These are phyloP conservation scores for Trididemnum miniatum DNA, from an alignment of 23 tunicate genomes.

Conservation along the genomic window DNA sequence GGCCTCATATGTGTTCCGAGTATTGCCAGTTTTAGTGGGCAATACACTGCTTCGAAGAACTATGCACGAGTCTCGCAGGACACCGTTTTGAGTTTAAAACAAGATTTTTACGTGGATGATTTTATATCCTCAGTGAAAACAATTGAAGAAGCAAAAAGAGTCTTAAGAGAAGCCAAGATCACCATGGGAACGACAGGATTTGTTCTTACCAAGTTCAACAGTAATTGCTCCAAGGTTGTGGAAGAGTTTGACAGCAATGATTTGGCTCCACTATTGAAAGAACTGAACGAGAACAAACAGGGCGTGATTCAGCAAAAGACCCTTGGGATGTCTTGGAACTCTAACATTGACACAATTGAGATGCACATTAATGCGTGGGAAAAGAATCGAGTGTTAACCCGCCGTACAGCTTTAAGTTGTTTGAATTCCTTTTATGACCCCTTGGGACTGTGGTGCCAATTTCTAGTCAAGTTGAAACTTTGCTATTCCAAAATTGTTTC, in stretches of 20 bases:
- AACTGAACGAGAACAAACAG: background rate
- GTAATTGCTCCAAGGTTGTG: background rate
- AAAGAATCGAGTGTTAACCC: background rate
- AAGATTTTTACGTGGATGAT: constrained; percentile 13
- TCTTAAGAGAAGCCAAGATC: background rate
- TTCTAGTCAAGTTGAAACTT: constrained; percentile 3
- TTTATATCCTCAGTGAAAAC: background rate
- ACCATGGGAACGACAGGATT: background rate
- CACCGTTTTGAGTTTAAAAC: background rate
- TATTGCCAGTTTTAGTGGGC: background rate
- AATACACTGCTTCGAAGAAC: constrained; percentile 11
- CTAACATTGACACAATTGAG: background rate
- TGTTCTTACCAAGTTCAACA: constrained; percentile 3
- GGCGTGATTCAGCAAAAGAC: constrained; percentile 2
- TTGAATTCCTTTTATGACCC: constrained; percentile 6
- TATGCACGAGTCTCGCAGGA: background rate
- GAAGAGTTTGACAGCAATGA: background rate
- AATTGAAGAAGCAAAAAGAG: background rate
- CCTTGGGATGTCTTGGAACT: background rate
- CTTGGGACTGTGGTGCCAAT: constrained; percentile 4
- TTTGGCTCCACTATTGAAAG: background rate
- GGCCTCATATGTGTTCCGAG: constrained; percentile 19
- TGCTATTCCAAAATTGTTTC: constrained; percentile 11
- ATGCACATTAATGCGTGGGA: background rate
- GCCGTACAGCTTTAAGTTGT: constrained; percentile 4